Percentiles rank a stretch among this genome's conserved stretches.
Evolutionary conservation across 2,113 vertebrate genomes (phyloP).

Genomic region (Centrocercus urophasianus): DNA sequence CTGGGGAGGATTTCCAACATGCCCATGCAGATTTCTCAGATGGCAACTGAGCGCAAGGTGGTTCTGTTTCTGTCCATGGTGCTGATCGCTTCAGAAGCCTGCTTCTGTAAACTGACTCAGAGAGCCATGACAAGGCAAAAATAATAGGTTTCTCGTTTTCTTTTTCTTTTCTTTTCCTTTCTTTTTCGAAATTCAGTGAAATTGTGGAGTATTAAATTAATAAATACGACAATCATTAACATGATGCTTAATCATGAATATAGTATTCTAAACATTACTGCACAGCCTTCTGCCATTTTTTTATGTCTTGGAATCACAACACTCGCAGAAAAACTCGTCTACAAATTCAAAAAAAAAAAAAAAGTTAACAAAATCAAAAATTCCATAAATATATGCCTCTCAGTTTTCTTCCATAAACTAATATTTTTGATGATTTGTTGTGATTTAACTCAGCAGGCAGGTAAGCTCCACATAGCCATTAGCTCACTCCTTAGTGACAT

Average conservation of each 20-base stretch:
- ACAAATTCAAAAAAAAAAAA: neutral
- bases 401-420: neutral
- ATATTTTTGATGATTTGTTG: neutral
- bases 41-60: fast-evolving
- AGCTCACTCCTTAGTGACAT: neutral
- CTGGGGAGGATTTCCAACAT: fast-evolving
- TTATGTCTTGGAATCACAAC: neutral
- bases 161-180: too few species aligned
- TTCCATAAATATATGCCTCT: neutral
- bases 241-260: fast-evolving
- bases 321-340: neutral
- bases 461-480: neutral
- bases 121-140: fast-evolving
- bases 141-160: neutral
- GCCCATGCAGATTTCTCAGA: fast-evolving
- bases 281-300: neutral
- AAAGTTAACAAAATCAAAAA: fast-evolving
- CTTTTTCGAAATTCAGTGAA: neutral
- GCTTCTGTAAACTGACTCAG: fast-evolving
- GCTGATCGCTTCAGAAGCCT: neutral
- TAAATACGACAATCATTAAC: too few species aligned
- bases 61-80: constrained; percentile 61
- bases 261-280: neutral
- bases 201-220: fast-evolving
- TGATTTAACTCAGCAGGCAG: neutral